Conservation (phyloP, 2,888 invertebrate genomes). For the Chirona hameri region DNA sequence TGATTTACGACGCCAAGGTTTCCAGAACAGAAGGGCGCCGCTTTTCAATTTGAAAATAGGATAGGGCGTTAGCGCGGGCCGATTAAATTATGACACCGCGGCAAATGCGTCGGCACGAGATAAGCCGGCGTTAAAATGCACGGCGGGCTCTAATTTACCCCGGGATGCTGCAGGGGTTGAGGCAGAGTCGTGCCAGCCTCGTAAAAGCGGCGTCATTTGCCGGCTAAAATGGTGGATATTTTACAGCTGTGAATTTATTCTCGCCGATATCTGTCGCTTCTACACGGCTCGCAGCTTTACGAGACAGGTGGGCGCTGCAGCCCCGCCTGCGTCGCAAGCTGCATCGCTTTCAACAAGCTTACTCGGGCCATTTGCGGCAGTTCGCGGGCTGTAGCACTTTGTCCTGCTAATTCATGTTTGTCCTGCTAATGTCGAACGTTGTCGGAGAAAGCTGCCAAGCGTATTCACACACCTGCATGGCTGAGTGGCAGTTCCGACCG, state of each 20-base stretch:
- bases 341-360: no score
- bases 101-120: background rate
- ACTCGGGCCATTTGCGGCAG: no score
- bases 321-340: background rate
- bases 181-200: background rate
- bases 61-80: background rate
- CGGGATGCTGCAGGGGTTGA: background rate
- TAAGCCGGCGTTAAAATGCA: constrained; percentile 9
- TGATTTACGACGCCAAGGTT: background rate
- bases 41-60: constrained; percentile 12
- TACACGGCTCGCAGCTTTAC: background rate
- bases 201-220: background rate
- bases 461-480: no score
- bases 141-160: background rate
- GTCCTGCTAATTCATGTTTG: no score
- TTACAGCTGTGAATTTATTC: background rate
- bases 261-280: background rate
- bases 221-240: background rate
- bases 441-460: no score
- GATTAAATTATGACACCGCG: background rate
- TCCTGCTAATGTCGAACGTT: no score
- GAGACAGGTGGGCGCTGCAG: background rate
- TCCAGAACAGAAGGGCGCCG: constrained; percentile 8
- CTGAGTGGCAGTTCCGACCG: no score
- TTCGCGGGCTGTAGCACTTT: no score